Base-by-base conservation (phyloP, 2,797 vertebrate genomes). In the Anas acuta region DNA sequence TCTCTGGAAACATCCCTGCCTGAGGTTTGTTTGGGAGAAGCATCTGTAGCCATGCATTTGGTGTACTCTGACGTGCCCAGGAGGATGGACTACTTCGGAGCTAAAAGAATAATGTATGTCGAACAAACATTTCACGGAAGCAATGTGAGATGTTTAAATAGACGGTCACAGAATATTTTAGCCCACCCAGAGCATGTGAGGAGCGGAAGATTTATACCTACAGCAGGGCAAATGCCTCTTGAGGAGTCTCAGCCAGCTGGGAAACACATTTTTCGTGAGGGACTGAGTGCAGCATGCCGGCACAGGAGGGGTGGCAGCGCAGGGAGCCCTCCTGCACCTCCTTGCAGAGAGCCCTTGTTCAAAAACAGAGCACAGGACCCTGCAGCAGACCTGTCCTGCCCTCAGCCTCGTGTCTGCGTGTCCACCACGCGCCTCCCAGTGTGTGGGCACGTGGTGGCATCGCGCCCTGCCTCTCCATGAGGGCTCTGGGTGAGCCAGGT, bases 141-240 rank as follows among this genome's bases (percentile, higher is more conserved):
- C 93, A 95, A 72, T 11, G 3, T 56, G 82, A 92, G 87, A 86
- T 66, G 58, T 88, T 96, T 95, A 87, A 95, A 91, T 30, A 95
- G 84, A 82, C 35, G 70, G 70, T 35, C 82, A 33, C 26, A 13
- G 75, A 91, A n/a, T 85, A 66, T 92, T 91, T 94, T 70, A 89
- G 89, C 66, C 64, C 73, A 32, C 70, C 30, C 58, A 70, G 70
- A 62, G 62, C 30, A 11, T 3, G 41, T 62, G 92, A 89, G 75
- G 69, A 89, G 73, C 62, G 22, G 89, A 85, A 73, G 90, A 89
- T 93, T 96, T 91, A 35, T 62, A 37, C 72, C 54, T 71, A n/a
- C 28, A 58, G 78, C 87, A 84, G 70, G 93, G 70, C 56, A 93
- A 94, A 95, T 61, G 69, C 21, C 25, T 83, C 87, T 26, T 45